Evolutionary conservation across 2,113 vertebrate species (phyloP).

Genomic region (Sclerurus mexicanus): DNA sequence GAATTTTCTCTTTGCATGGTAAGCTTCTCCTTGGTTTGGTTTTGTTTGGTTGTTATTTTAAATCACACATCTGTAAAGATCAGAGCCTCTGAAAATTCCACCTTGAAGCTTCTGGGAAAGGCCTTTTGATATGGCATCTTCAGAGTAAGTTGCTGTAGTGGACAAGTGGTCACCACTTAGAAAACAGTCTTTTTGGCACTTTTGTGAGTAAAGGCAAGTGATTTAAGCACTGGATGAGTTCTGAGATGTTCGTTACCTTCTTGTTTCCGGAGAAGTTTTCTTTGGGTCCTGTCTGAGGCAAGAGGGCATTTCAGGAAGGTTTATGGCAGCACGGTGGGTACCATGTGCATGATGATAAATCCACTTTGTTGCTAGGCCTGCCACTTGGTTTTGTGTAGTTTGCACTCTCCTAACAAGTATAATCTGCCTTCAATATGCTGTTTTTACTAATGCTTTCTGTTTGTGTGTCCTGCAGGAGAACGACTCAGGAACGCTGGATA

Average conservation of each 20-base stretch:
- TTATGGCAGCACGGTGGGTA: neutral
- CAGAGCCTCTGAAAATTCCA: neutral
- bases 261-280: neutral
- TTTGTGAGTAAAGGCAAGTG: neutral
- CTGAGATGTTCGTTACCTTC: neutral
- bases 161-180: neutral
- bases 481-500: constrained; percentile 90
- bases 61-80: neutral
- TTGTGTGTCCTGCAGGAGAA: constrained; percentile 79
- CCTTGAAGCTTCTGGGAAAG: neutral
- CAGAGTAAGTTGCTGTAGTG: neutral
- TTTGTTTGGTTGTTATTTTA: neutral
- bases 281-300: neutral
- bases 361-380: neutral
- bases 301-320: neutral
- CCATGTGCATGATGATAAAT: neutral
- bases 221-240: neutral
- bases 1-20: neutral
- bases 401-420: neutral
- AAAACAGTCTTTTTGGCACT: neutral
- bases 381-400: neutral
- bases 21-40: neutral
- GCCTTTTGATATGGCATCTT: neutral
- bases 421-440: neutral
- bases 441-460: neutral